A percentile compares a stretch with the other conserved stretches of the same genome.
These are phyloP conservation scores for Hybos culiciformis DNA, from an alignment of 2,888 invertebrate genomes.

Conservation along the genomic window DNA sequence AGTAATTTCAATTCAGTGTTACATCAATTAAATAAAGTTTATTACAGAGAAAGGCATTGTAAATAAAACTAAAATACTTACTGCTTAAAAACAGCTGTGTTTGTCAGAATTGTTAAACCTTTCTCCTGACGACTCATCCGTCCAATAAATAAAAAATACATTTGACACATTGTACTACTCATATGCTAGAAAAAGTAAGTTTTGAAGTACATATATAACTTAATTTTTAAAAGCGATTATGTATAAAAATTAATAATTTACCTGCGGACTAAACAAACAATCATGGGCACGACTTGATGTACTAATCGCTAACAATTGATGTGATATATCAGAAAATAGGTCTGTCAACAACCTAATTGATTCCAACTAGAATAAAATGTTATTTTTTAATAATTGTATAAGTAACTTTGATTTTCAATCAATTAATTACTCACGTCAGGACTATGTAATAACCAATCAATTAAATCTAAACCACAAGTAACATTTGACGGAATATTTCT, in stretches of 20 bases:
- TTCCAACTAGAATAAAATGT: constrained; percentile 40
- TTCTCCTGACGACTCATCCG: constrained; percentile 60
- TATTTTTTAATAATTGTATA: background rate
- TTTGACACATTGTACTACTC: constrained; percentile 80
- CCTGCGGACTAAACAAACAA: constrained; percentile 77
- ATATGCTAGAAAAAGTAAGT: too few relatives aligned
- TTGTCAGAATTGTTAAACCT: constrained; percentile 58
- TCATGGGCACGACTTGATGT: constrained; percentile 67
- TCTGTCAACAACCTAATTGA: constrained; percentile 60
- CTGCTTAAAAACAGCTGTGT: constrained; percentile 61
- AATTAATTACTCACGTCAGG: constrained; percentile 20
- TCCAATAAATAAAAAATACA: constrained; percentile 88
- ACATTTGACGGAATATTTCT: constrained; percentile 29
- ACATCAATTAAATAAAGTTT: too few relatives aligned
- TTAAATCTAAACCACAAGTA: constrained; percentile 31
- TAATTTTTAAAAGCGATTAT: too few relatives aligned
- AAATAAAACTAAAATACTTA: constrained; percentile 32
- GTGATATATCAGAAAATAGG: constrained; percentile 63
- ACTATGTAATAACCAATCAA: constrained; percentile 31
- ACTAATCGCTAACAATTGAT: constrained; percentile 58
- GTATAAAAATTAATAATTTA: too few relatives aligned
- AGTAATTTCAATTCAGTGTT: too few relatives aligned
- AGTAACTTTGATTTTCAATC: constrained; percentile 2
- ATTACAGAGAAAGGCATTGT: too few relatives aligned
- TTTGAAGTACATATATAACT: too few relatives aligned